Evolutionary conservation across 2,797 vertebrate species (phyloP), one percentile per base, ranked within the genome.

Genomic region (Muscicapa comitata): DNA sequence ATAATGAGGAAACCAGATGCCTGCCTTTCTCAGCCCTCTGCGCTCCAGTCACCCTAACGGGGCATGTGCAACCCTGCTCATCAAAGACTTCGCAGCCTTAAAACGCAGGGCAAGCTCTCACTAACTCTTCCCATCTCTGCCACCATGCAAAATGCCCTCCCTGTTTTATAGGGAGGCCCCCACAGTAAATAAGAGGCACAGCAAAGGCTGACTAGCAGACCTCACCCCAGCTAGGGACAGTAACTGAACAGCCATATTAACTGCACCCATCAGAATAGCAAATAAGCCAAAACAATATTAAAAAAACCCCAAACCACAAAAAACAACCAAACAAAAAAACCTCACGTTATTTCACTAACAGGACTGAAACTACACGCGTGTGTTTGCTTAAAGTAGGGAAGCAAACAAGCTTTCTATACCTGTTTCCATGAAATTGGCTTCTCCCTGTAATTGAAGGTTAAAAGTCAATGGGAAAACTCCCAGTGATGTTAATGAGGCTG

Each of bases 1-100:
- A 70, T 91, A 86, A 86, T 59, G 74, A 95, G 90, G 71, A 82
- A 95, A 93, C 45, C 90, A 92, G 94, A 91, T 70, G 90, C 86
- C 75, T 89, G 93, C 88, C 75, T 96, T 91, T 92, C 90, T 92
- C 88, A 91, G 92, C 88, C 90, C 90, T 88, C 51, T 58, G 67
- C 0, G 3, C 83, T 91, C 73, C 65, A 55, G 90, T 72, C 82
- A 86, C 37, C 66, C 86, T 51, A 59, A 76, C 14, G 0, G 86
- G 88, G 79, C 80, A 92, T 42, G 85, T 80, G 45, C 50, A 42
- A 21, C 2, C 2, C 77, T 62, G 88, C 73, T 81, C 91, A 66
- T 80, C 85, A 78, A 84, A 94, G 82, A 33, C 58, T 87, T 43
- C 47, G 70, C 68, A 42, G 73, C 84, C 74, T 81, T 48, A 79